phyloP scores from a whole-genome alignment of 2,888 invertebrate species.

The Alitta virens region DNA sequence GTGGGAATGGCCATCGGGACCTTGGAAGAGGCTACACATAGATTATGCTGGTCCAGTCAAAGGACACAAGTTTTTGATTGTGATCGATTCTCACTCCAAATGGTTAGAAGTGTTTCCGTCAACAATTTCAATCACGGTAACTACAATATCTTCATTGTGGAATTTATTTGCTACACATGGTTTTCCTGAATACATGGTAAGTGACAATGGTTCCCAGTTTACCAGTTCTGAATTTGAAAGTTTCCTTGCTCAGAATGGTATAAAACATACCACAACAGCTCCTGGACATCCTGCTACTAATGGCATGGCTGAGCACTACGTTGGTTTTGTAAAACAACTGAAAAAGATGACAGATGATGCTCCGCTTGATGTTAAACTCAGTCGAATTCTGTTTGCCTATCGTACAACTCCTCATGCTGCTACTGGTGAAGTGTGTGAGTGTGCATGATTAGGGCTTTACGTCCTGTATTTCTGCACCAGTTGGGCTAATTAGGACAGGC shows the following conservation, averaged over 20 bases:
- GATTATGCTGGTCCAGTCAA: too few species aligned
- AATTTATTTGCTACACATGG: constrained; percentile 30
- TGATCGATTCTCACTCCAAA: too few species aligned
- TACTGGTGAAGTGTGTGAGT: background rate
- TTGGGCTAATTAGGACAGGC: too few species aligned
- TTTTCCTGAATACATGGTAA: constrained; percentile 28
- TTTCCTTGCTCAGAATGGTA: constrained; percentile 28
- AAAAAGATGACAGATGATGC: background rate
- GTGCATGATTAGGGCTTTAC: too few species aligned
- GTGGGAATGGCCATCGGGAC: too few species aligned
- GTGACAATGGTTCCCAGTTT: constrained; percentile 33
- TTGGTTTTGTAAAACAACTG: background rate
- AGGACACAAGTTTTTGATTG: too few species aligned
- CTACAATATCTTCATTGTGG: too few species aligned
- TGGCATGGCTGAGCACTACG: background rate
- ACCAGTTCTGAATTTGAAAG: constrained; percentile 26
- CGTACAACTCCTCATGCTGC: background rate
- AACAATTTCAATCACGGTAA: too few species aligned
- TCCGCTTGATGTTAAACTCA: background rate
- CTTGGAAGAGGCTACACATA: too few species aligned
- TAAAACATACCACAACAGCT: constrained; percentile 15
- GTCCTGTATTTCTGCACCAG: too few species aligned
- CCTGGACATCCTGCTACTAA: background rate
- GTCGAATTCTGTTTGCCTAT: background rate
- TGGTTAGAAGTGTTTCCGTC: too few species aligned